phyloP scores from a whole-genome alignment of 2,113 vertebrate genomes.

The Catagonus wagneri region DNA sequence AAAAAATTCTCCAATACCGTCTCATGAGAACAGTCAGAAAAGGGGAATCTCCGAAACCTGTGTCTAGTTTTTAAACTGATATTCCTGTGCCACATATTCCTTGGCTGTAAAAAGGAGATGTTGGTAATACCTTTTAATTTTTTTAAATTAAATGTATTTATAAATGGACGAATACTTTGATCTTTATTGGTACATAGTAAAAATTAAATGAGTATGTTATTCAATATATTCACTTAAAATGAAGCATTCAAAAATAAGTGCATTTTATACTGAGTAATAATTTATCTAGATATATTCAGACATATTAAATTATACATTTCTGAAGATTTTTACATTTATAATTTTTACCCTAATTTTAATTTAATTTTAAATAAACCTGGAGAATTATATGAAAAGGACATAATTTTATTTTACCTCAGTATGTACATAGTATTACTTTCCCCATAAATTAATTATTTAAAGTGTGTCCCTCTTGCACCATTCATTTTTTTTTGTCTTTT shows the following conservation, averaged over 20 bases:
- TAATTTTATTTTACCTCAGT: slow-evolving; percentile 73
- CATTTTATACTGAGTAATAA: background rate
- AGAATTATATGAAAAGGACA: slow-evolving; percentile 19
- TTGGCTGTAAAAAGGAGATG: background rate
- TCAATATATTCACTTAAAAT: background rate
- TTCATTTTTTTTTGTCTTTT: too few species aligned
- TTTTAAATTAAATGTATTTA: background rate
- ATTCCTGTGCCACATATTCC: background rate
- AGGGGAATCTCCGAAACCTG: background rate
- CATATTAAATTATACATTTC: background rate
- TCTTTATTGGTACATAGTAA: background rate
- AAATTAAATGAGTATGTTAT: background rate
- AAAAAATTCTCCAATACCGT: background rate
- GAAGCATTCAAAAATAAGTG: background rate
- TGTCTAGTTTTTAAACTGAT: background rate
- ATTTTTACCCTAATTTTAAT: slow-evolving; percentile 25
- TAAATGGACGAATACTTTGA: background rate
- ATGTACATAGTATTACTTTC: slow-evolving; percentile 60
- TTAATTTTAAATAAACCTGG: slow-evolving; percentile 34
- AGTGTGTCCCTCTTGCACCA: slow-evolving; percentile 53
- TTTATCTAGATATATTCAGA: slow-evolving; percentile 13
- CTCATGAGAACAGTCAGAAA: background rate
- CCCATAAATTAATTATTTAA: slow-evolving; percentile 74
- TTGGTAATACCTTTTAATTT: background rate
- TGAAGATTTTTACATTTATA: background rate